These are phyloP conservation scores for Numenius phaeopus DNA, from an alignment of 2,797 vertebrate genomes.

Conservation along the genomic window DNA sequence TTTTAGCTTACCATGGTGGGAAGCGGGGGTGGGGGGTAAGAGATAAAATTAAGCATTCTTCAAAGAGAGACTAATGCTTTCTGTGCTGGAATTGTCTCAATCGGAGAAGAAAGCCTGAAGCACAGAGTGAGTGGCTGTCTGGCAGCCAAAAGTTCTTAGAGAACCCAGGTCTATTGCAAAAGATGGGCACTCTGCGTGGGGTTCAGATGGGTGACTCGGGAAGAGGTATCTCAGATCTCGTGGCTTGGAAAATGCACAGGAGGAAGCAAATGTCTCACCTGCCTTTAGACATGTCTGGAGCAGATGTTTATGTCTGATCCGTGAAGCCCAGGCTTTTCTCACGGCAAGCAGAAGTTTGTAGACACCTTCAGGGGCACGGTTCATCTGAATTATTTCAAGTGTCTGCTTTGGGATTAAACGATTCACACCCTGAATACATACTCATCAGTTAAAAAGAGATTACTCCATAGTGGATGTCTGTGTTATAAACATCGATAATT, in stretches of 20 bases:
- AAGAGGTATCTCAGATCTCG: neutral
- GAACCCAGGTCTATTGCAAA: neutral
- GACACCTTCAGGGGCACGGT: neutral
- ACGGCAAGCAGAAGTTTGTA: neutral
- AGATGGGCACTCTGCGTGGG: neutral
- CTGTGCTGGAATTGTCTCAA: neutral
- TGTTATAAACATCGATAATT: neutral
- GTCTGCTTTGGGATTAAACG: neutral
- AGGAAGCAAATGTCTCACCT: neutral
- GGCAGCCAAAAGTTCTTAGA: neutral
- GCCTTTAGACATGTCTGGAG: neutral
- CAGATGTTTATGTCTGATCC: neutral
- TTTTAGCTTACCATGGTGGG: neutral
- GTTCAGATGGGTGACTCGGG: neutral
- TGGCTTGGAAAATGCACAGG: neutral
- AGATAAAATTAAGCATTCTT: neutral
- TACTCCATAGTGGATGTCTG: neutral
- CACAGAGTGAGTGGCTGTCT: neutral
- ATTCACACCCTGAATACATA: neutral
- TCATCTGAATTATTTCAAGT: neutral
- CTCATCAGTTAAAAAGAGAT: neutral
- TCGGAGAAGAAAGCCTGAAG: neutral
- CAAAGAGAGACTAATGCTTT: neutral
- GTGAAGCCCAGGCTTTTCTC: neutral
- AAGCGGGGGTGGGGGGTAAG: neutral